Base-by-base conservation (phyloP, 92 coral and sea anemone genomes). In the Anthopleura xanthogrammica region DNA sequence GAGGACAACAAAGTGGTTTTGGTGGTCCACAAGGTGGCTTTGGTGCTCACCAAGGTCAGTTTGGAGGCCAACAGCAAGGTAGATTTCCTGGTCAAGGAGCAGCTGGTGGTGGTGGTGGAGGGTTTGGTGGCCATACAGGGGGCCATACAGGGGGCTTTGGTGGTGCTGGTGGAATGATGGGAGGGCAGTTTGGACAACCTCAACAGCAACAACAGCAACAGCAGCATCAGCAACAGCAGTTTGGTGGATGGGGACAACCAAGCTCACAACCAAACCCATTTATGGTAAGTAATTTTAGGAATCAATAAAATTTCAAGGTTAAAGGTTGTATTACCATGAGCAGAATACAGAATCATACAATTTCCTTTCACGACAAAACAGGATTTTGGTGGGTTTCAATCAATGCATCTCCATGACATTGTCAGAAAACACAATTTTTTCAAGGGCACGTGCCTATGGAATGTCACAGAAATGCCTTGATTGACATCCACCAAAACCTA, bases 201-300 rank as follows among this genome's bases (percentile, higher is more conserved):
- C 91, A 85, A 29, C 97, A 86, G 64, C 97, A 93, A 2, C 50
- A 43, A 2, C 50, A 43, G 2, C 50, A 43, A 2, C 50, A 43
- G 9, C 91, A 85, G 22, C 97, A 87, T 57, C 97, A 93, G 39
- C 97, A 85, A 60, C 95, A 90, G 68, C 96, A 89, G 73, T 92
- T 92, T 87, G 95, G 97, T 41, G 94, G 98, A 55, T 97, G 99
- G 99, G 43, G 74, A 68, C 99, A 93, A 85, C 98, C 94, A 72
- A 82, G 81, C 60, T 86, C 88, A 50, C 99, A 97, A 52, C 87
- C 95, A 57, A 97, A 97, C 74, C 99, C 99, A 66, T 89, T 96
- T 87, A 91, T 88, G 98, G 99, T 97, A 88, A 74, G 97, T 72
- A 16, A 41, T 23, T 46, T 5, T 5, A 46, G 50, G 50, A 0